These are phyloP conservation scores for Schizopygopsis pylzovi DNA, from an alignment of 2,797 vertebrate genomes.

Conservation along the genomic window DNA sequence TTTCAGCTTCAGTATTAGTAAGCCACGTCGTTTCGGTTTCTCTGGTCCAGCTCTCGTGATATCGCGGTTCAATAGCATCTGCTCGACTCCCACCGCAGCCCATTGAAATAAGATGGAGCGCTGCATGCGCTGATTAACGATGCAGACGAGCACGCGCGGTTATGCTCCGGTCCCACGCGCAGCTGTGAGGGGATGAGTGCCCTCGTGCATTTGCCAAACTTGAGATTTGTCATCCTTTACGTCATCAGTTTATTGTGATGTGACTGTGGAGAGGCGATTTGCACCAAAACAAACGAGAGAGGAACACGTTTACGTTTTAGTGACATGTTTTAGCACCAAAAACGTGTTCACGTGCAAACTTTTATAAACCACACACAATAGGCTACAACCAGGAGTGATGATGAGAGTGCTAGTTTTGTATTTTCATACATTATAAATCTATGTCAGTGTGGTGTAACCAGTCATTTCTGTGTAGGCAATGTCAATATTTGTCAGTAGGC, in stretches of 20 bases:
- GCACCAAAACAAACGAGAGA: neutral
- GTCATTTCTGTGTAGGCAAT: neutral
- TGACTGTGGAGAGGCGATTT: neutral
- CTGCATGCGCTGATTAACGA: neutral
- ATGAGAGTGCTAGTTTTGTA: neutral
- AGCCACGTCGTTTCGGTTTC: conserved; percentile 99
- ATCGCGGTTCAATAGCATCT: conserved; percentile 94
- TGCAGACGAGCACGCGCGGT: neutral
- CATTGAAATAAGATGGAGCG: conserved; percentile 74
- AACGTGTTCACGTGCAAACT: neutral
- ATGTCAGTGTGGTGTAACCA: neutral
- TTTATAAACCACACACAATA: neutral
- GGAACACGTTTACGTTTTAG: neutral
- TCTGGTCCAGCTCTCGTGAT: conserved; percentile 97
- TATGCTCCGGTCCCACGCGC: neutral
- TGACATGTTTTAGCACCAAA: neutral
- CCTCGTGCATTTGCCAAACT: conserved; percentile 20
- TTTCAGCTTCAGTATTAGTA: conserved; percentile 92
- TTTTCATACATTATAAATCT: neutral
- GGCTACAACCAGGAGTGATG: neutral
- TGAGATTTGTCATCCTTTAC: conserved; percentile 19
- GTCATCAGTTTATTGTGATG: conserved; percentile 38
- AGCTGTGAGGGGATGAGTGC: conserved; percentile 3
- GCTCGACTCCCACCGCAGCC: conserved; percentile 96
- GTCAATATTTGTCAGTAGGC: neutral